Base-by-base conservation (phyloP, 1,140 invertebrate genomes). In the Mactra quadrangularis region DNA sequence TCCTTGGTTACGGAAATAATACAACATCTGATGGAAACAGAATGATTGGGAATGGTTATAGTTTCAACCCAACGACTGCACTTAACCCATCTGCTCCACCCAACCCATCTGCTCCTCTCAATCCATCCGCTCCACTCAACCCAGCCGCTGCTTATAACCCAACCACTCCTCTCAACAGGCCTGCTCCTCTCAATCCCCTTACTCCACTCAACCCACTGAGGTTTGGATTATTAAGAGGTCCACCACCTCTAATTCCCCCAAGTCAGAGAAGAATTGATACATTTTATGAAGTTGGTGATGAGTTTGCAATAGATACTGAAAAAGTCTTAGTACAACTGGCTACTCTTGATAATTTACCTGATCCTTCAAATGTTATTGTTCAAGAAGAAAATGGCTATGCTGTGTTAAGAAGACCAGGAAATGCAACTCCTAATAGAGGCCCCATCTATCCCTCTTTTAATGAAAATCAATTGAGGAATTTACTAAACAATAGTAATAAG, bases 361-460 rank as follows among this genome's bases (percentile, higher is more conserved):
- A 55, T 35, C 27, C 0, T 22, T 17, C 19, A 22, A 45, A 70
- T n/a, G 38, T 22, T 19, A 52, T 33, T 29, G 62, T 55, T 17
- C 22, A 33, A 9, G 85, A 88, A 50, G 50, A 82, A 27, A 60
- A 79, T 38, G 87, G 87, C 1, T 66, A 68, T 59, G 88, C 88
- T 19, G 55, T 88, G 9, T 33, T 86, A 17, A 31, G 45, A 47
- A 60, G 29, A 11, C 74, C 38, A 13, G 35, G 45, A 35, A 59
- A 66, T 70, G 50, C 60, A 13, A 45, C 68, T 2, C 64, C 75
- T 29, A 79, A 82, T 6, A 85, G 83, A 53, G 70, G 70, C 47
- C 79, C 59, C 55, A 75, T 83, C 3, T 70, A 66, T 27, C 82
- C 77, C 64, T 27, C 45, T 13, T 88, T 76, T 71, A 71, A 71